Percentiles rank a stretch among this genome's conserved stretches.
These are phyloP conservation scores for Dastarcus helophoroides DNA, from an alignment of 2,888 invertebrate genomes.

Conservation along the genomic window DNA sequence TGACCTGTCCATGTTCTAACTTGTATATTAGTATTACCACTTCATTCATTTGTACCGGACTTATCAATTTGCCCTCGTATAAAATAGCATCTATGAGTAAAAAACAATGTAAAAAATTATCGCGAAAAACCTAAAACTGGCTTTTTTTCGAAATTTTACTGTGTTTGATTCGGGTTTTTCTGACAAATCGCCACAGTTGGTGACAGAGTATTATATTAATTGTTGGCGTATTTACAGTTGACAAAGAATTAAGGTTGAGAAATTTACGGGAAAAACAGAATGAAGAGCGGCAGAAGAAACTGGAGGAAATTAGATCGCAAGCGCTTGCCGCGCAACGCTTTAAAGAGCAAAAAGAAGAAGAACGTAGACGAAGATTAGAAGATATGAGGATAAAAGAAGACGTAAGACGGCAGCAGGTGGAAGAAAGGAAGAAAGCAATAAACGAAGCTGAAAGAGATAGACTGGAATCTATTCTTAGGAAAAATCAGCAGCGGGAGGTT, in stretches of 20 bases:
- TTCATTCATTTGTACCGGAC: too few species aligned
- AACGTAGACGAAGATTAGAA: conserved; percentile 68
- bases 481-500: conserved; percentile 76
- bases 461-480: conserved; percentile 72
- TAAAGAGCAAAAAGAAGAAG: conserved; percentile 80
- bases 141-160: not conserved
- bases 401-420: conserved; percentile 59
- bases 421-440: conserved; percentile 80
- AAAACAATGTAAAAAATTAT: conserved; percentile 3
- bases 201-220: too few species aligned
- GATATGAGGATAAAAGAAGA: conserved; percentile 70
- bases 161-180: conserved; percentile 5
- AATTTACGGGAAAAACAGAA: conserved; percentile 77
- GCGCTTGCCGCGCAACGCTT: conserved; percentile 81
- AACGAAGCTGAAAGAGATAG: conserved; percentile 81
- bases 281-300: conserved; percentile 76
- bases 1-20: too few species aligned
- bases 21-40: too few species aligned
- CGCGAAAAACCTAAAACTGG: too few species aligned
- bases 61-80: too few species aligned
- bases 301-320: conserved; percentile 82
- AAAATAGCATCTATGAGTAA: not conserved
- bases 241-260: conserved; percentile 56
- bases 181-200: too few species aligned
- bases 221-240: conserved; percentile 29